These are phyloP conservation scores for Cyclina sinensis DNA, from an alignment of 1,140 invertebrate species.

Conservation along the genomic window DNA sequence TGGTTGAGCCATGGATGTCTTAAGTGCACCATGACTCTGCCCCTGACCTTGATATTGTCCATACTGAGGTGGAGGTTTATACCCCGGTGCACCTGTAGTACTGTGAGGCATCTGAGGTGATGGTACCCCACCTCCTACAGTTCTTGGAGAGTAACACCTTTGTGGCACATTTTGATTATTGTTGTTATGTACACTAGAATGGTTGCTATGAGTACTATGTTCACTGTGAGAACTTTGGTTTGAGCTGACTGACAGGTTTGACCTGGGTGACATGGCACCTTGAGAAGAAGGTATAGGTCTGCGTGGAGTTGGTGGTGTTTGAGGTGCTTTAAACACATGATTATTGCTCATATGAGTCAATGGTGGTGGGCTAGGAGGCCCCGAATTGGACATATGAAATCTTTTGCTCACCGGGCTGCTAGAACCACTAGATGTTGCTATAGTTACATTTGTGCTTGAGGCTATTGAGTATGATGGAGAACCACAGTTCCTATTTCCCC, in stretches of 20 bases:
- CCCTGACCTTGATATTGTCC: conserved; percentile 46
- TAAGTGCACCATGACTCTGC: conserved; percentile 36
- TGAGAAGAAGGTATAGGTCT: conserved; percentile 76
- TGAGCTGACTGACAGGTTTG: conserved; percentile 64
- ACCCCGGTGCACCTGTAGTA: conserved; percentile 48
- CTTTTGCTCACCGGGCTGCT: conserved; percentile 82
- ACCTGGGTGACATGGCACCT: conserved; percentile 73
- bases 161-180: conserved; percentile 67
- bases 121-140: conserved; percentile 49
- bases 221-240: conserved; percentile 63
- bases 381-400: conserved; percentile 80
- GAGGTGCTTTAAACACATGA: conserved; percentile 81
- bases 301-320: conserved; percentile 76
- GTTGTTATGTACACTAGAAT: conserved; percentile 66
- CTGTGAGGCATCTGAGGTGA: conserved; percentile 64
- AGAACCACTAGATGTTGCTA: conserved; percentile 78
- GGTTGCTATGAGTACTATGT: conserved; percentile 50
- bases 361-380: conserved; percentile 76
- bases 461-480: conserved; percentile 74
- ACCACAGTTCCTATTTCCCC: conserved; percentile 68
- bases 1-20: conserved; percentile 33
- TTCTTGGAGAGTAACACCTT: conserved; percentile 54
- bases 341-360: conserved; percentile 55
- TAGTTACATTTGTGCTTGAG: conserved; percentile 76
- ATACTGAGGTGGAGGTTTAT: conserved; percentile 67